Percentiles rank a stretch among this genome's conserved stretches.
These are phyloP conservation scores for Myotis vivesi DNA, from an alignment of 2,797 vertebrate species.

Conservation along the genomic window DNA sequence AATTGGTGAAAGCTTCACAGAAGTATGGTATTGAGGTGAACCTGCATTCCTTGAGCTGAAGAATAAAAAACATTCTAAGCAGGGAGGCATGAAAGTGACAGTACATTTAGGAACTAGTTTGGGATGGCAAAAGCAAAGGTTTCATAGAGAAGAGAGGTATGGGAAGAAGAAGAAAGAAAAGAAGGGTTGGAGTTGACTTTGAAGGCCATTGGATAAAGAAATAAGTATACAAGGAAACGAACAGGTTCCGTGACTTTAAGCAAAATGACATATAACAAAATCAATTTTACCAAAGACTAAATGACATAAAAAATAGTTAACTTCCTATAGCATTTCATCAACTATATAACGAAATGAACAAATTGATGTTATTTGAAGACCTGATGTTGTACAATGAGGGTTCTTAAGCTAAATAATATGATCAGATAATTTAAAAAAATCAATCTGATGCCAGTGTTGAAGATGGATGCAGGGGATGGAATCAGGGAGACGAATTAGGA, in stretches of 20 bases:
- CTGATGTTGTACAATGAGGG: background rate
- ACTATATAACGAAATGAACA: background rate
- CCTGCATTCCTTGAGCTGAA: background rate
- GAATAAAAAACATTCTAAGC: background rate
- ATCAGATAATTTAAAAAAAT: constrained; percentile 9
- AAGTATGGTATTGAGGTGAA: background rate
- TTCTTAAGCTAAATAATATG: background rate
- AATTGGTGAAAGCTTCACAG: background rate
- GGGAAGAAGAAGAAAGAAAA: background rate
- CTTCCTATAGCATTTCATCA: background rate
- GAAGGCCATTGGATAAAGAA: background rate
- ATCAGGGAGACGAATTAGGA: background rate
- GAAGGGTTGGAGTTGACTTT: background rate
- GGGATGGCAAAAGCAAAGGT: background rate
- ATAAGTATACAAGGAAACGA: background rate
- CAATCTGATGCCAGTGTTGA: background rate
- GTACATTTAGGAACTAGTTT: background rate
- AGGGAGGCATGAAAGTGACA: background rate
- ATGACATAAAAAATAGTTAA: background rate
- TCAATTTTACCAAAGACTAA: background rate
- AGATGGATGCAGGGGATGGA: background rate
- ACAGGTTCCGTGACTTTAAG: background rate
- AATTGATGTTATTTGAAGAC: background rate
- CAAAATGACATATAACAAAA: background rate
- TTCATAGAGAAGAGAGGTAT: background rate